Base-by-base conservation (phyloP, 1,140 invertebrate species). In the Leptopilina boulardi region DNA sequence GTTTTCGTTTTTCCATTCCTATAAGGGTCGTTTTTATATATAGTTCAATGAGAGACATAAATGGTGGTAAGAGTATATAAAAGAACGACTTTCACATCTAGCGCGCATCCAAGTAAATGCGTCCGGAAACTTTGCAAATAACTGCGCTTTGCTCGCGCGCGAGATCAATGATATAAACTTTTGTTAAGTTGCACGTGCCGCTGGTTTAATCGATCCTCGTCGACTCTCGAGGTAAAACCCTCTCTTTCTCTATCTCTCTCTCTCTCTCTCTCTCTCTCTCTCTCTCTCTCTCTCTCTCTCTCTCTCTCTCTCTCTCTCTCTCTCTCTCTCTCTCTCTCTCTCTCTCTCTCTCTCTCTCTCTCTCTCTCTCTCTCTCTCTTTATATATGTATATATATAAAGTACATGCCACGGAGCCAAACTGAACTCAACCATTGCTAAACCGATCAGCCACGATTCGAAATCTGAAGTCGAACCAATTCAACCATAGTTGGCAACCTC, bases 401-500 rank as follows among this genome's bases (percentile, higher is more conserved):
- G n/a, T 81, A 75, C 70, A 47, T 80, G 76, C 59, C 71, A 76
- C 72, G 15, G 77, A 73, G 71, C 54, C 71, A 76, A 34, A 76
- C 59, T 74, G 59, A 79, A 80, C 74, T 72, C 26, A 78, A 80
- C 71, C 74, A 74, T 82, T 84, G 81, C 81, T 80, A 84, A 85
- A 80, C 77, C 83, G 77, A 86, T 87, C 82, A 74, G 71, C 74
- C 74, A 75, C 79, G 85, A 87, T 80, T 86, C 76, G 80, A 82
- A 77, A 84, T 70, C 74, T 66, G 73, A 83, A 82, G 47, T 78
- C 79, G 80, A 77, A 80, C 38, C 82, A 84, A 83, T 86, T 86
- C 83, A 82, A 85, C 82, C 85, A 38, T 9, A 83, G 87, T 88
- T 89, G 84, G 85, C 84, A 87, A 87, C 87, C 83, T 83, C 78